Evolutionary conservation across 2,888 invertebrate genomes (phyloP).

Genomic region (Hypselothyrea guttata): DNA sequence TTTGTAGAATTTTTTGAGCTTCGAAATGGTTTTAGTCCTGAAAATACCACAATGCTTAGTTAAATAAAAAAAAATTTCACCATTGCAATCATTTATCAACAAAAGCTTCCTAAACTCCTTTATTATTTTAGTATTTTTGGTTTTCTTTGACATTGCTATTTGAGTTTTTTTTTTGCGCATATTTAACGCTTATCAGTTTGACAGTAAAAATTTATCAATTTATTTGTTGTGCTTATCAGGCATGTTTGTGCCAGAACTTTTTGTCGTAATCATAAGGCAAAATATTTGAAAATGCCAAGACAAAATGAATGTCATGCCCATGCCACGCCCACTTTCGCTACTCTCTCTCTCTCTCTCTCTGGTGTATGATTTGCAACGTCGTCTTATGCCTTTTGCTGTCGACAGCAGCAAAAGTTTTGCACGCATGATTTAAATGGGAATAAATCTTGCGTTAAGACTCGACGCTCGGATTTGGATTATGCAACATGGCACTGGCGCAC

Average conservation of each 20-base stretch:
- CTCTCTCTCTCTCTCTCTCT: background rate
- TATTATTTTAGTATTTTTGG: no score
- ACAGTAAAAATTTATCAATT: no score
- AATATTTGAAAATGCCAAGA: conserved; percentile 72
- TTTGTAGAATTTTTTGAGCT: no score
- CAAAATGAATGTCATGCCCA: conserved; percentile 60
- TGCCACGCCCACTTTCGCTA: background rate
- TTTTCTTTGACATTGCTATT: no score
- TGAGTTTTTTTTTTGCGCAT: conserved; percentile 4
- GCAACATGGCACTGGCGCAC: conserved; percentile 50
- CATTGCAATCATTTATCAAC: no score
- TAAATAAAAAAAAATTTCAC: no score
- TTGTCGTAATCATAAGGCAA: conserved; percentile 71
- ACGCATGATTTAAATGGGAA: conserved; percentile 77
- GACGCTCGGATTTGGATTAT: conserved; percentile 72
- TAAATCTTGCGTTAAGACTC: conserved; percentile 75
- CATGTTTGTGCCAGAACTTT: conserved; percentile 58
- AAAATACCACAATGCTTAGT: no score
- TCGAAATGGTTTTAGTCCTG: no score
- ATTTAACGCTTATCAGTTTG: conserved; percentile 43
- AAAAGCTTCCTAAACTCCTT: no score
- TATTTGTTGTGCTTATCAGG: conserved; percentile 8
- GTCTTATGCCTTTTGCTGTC: conserved; percentile 50
- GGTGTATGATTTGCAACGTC: no score
- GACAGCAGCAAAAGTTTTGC: conserved; percentile 63